Evolutionary conservation across 92 coral and sea anemone species (phyloP).

Genomic region (Ricordea florida): DNA sequence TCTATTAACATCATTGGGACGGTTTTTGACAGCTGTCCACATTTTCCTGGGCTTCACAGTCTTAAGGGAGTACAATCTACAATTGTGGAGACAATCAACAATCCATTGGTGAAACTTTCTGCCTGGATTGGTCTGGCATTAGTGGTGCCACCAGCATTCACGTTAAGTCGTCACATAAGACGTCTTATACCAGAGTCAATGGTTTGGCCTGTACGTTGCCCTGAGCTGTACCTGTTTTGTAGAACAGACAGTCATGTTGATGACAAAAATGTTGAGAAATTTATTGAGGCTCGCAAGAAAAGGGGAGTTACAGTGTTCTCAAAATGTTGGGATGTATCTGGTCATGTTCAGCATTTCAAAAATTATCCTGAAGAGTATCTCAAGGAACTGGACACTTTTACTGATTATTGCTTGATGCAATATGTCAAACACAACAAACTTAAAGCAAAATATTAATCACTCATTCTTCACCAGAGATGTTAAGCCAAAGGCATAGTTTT

Average conservation of each 20-base stretch:
- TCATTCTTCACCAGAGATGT: too few species aligned
- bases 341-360: conserved; percentile 88
- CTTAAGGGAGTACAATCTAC: conserved; percentile 68
- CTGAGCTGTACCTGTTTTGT: conserved; percentile 79
- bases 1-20: conserved; percentile 73
- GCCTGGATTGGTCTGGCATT: conserved; percentile 73
- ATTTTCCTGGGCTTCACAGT: conserved; percentile 70
- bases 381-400: conserved; percentile 54
- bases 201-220: conserved; percentile 38
- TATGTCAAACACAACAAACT: too few species aligned
- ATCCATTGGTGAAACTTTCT: conserved; percentile 61
- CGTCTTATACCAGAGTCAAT: conserved; percentile 60
- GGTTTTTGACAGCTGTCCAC: conserved; percentile 97
- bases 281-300: conserved; percentile 54
- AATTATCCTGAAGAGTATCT: conserved; percentile 81
- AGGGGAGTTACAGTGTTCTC: conserved; percentile 57
- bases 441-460: too few species aligned
- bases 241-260: conserved; percentile 77
- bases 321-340: conserved; percentile 79
- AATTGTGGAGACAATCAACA: conserved; percentile 66
- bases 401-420: conserved; percentile 67
- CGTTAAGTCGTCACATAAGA: conserved; percentile 41
- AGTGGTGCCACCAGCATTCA: conserved; percentile 42
- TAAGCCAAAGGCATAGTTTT: too few species aligned
- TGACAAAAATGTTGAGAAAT: conserved; percentile 58